Evolutionary conservation across 2,797 vertebrate genomes (phyloP), one percentile per base, ranked within the genome.

Genomic region (Arrhamphus sclerolepis): DNA sequence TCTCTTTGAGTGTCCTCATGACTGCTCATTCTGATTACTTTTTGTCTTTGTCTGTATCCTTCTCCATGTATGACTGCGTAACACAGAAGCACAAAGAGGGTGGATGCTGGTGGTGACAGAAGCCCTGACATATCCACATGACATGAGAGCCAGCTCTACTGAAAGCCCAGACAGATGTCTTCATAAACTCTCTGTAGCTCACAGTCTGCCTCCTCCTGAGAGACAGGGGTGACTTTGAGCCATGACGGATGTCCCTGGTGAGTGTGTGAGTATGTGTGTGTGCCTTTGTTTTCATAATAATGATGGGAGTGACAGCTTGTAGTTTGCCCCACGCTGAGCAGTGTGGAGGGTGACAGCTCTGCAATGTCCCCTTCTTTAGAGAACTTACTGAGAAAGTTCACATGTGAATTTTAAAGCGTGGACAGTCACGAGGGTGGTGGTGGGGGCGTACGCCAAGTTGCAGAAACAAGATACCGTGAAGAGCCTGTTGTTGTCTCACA

Each of bases 131-230:
- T 81, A 78, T 58, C 75, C 67, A 48, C 69, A 63, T 58, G 73
- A 69, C 72, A 58, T 8, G 17, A 48, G 66, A 76, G 78, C 70
- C 71, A 21, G 63, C 59, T 52, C 77, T 86, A 87, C 89, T 89
- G 78, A 90, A 89, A 87, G 84, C 82, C 54, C 77, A 70, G 58
- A 77, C 84, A 80, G 82, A 85, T 80, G 84, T 86, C 84, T 84
- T 80, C 77, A 79, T 85, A 74, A 82, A 79, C 55, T 67, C 55
- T 57, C 56, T 0, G 60, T 20, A 62, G 60, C 77, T 64, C 70
- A 54, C 71, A 51, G 73, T 42, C 74, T 5, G 69, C 67, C 59
- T 65, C 75, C 41, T 62, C 8, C 64, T 31, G 57, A 80, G 77
- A 63, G 69, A 76, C 13, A 39, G 60, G 74, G 85, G 83, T 89